phyloP scores from a whole-genome alignment of 2,797 vertebrate species.

The Halcyon smyrnensis region DNA sequence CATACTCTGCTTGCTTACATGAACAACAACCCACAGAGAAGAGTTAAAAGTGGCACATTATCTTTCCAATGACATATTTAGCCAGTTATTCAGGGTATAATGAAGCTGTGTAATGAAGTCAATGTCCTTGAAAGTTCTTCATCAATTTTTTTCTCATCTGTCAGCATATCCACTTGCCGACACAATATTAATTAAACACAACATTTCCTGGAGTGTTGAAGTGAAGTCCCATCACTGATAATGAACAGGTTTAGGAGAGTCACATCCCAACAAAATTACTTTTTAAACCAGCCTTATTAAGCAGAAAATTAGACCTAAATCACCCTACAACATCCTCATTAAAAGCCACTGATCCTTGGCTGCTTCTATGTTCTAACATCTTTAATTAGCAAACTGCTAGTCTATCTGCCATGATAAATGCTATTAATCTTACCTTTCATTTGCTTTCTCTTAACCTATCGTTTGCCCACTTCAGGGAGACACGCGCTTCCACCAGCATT shows the following conservation, averaged over 20 bases:
- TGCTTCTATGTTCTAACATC: conserved; percentile 87
- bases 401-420: conserved; percentile 87
- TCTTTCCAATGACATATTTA: conserved; percentile 82
- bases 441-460: conserved; percentile 78
- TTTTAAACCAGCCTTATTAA: conserved; percentile 94
- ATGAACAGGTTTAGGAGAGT: conserved; percentile 92
- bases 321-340: conserved; percentile 93
- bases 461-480: conserved; percentile 64
- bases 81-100: conserved; percentile 87
- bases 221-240: conserved; percentile 89
- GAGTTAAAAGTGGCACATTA: conserved; percentile 31
- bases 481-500: conserved; percentile 25
- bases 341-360: conserved; percentile 94
- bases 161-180: conserved; percentile 86
- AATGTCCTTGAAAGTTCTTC: conserved; percentile 93
- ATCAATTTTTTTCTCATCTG: conserved; percentile 88
- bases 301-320: conserved; percentile 96
- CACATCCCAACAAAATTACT: conserved; percentile 91
- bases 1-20: not conserved
- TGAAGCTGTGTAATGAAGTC: conserved; percentile 90
- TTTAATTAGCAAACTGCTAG: conserved; percentile 90
- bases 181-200: conserved; percentile 91
- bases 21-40: not conserved
- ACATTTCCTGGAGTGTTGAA: conserved; percentile 89
- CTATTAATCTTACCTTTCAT: conserved; percentile 94